Conservation (phyloP, 2,113 vertebrate species). For the Deroptyus accipitrinus region DNA sequence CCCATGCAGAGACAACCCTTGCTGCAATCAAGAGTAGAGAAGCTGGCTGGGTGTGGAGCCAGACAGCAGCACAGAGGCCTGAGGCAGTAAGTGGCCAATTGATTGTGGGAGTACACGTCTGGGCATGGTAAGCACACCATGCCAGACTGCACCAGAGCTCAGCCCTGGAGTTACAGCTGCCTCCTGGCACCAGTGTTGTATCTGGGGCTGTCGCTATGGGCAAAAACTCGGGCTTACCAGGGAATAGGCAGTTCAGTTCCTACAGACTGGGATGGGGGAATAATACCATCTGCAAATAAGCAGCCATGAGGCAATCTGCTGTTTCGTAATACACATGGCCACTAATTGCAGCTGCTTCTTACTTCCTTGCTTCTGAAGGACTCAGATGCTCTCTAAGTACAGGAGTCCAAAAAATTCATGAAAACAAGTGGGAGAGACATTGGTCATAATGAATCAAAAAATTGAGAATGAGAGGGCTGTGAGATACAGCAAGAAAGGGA, state of each 20-base stretch:
- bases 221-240: no score
- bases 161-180: no score
- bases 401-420: background rate
- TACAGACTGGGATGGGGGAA: background rate
- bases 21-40: accelerated
- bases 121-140: background rate
- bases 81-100: background rate
- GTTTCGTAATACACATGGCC: background rate
- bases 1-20: background rate
- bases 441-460: background rate
- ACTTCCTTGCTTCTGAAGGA: background rate
- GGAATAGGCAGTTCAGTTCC: background rate
- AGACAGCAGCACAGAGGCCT: background rate
- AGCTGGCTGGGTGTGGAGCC: background rate
- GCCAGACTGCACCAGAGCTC: background rate
- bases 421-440: background rate
- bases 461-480: background rate
- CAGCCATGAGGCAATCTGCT: background rate
- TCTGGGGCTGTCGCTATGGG: no score
- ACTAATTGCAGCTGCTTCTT: background rate
- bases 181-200: no score
- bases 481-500: background rate
- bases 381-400: background rate
- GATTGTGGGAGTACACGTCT: background rate
- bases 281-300: background rate